These are phyloP conservation scores for Oedothorax gibbosus DNA, from an alignment of 1,140 invertebrate genomes.

Conservation along the genomic window DNA sequence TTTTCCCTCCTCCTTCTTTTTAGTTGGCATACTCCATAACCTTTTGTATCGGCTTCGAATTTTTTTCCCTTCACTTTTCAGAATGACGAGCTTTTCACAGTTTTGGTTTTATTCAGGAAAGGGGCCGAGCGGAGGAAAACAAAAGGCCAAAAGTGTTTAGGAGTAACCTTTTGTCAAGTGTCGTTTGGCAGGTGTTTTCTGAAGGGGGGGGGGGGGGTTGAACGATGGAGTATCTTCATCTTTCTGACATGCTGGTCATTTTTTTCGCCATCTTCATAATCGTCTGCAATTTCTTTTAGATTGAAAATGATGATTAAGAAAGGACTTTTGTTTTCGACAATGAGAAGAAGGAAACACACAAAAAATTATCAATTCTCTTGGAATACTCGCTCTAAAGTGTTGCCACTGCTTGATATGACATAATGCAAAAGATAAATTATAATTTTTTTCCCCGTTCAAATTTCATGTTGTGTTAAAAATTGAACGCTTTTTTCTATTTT, in stretches of 20 bases:
- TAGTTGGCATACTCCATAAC: slow-evolving; percentile 50
- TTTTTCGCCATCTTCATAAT: slow-evolving; percentile 1
- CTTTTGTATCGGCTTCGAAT: slow-evolving; percentile 58
- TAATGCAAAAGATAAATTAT: slow-evolving; percentile 42
- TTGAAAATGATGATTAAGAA: slow-evolving; percentile 59
- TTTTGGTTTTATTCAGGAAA: slow-evolving; percentile 15
- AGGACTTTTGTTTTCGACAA: slow-evolving; percentile 57
- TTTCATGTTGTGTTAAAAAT: background rate
- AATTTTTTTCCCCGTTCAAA: slow-evolving; percentile 9
- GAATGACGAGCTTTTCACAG: slow-evolving; percentile 31
- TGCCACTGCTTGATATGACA: slow-evolving; percentile 36
- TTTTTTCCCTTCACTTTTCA: slow-evolving; percentile 38
- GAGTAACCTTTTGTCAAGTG: slow-evolving; percentile 55
- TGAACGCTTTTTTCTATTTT: background rate
- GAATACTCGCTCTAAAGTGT: slow-evolving; percentile 31
- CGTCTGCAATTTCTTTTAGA: slow-evolving; percentile 31
- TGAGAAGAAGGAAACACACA: slow-evolving; percentile 17
- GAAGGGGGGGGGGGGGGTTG: slow-evolving; percentile 24
- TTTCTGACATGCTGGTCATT: slow-evolving; percentile 43
- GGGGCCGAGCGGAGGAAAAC: slow-evolving; percentile 22
- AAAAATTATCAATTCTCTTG: slow-evolving; percentile 19
- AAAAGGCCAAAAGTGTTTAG: slow-evolving; percentile 49
- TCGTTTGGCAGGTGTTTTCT: slow-evolving; percentile 58
- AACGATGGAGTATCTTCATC: slow-evolving; percentile 53
- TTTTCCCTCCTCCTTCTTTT: slow-evolving; percentile 17